Base-by-base conservation (phyloP, 2,888 invertebrate genomes). In the Heliconius cydno region DNA sequence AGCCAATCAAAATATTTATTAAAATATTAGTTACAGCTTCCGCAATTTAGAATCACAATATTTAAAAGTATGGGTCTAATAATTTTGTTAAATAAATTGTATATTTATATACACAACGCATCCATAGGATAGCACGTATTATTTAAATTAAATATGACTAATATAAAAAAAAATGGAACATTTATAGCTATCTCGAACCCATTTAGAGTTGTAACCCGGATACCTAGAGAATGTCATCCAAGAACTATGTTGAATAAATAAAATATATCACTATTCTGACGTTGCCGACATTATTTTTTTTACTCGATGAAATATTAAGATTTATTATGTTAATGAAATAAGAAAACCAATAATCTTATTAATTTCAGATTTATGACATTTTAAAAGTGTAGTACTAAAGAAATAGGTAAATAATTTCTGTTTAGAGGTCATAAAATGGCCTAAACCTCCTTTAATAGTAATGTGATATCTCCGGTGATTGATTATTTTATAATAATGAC, bases 151-250 rank as follows among this genome's bases (percentile, higher is more conserved):
- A 79, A 75, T 77, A 79, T 82, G 81, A 82, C 81, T 83, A 80
- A 82, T 46, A 77, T 65, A 67, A 73, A 81, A 81, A 28, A 83
- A 81, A 76, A 82, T 79, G 66, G 79, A 66, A 65, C 78, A 81
- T 82, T 79, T 80, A 82, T 81, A 71, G 80, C 71, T 68, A 22
- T 66, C 34, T 75, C 79, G 79, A 80, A 80, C 80, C 79, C 78
- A 82, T 82, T 82, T 81, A 80, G 46, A 71, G 77, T 82, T 79
- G 72, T 77, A 81, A 83, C 84, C 84, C 84, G 84, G 84, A 84
- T 83, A 80, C 81, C 70, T 41, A 68, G 74, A 76, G 80, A 83
- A 84, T 82, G 83, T 81, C 82, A 82, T 81, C 68, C 70, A 78
- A 76, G 74, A 78, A 66, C 78, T 81, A 72, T 30, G 34, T 63